Conservation (phyloP, 2,113 vertebrate species). For the Parotia lawesii region DNA sequence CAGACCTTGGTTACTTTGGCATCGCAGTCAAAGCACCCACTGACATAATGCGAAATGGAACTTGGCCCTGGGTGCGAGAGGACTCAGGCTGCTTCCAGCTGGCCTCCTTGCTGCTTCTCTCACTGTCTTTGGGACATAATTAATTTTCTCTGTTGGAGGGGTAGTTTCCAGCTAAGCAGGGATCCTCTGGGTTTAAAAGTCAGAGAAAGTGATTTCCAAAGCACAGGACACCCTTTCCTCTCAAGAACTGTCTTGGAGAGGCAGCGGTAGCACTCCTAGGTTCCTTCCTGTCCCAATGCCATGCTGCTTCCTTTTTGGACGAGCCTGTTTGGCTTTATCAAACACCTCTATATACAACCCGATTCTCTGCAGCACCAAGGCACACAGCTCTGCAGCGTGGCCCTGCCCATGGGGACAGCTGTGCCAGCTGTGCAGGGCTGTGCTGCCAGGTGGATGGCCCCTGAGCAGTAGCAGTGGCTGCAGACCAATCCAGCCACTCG, state of each 20-base stretch:
- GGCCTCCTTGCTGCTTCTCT: conserved; percentile 4
- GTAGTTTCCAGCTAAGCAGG: conserved; percentile 34
- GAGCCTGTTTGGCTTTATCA: not conserved
- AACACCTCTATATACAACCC: accelerated
- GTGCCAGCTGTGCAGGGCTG: accelerated
- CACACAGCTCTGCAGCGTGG: accelerated
- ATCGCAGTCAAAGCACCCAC: not conserved
- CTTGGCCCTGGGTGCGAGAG: not conserved
- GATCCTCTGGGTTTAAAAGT: conserved; percentile 37
- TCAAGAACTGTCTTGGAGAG: not conserved
- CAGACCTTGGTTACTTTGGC: not conserved
- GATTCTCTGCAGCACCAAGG: not conserved
- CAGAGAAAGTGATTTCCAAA: conserved; percentile 32
- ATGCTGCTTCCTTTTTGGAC: not conserved
- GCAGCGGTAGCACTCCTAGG: accelerated
- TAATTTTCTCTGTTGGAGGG: conserved; percentile 39
- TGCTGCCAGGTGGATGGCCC: not conserved
- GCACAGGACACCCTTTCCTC: conserved; percentile 8
- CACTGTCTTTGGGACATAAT: conserved; percentile 14
- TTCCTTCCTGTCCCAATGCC: not conserved
- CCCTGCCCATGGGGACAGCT: accelerated
- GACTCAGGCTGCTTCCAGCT: conserved; percentile 25
- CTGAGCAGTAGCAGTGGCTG: not conserved
- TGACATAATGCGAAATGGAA: not conserved
- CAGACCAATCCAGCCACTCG: accelerated